Base-by-base conservation (phyloP, 2,113 vertebrate genomes). In the Symphodus melops region DNA sequence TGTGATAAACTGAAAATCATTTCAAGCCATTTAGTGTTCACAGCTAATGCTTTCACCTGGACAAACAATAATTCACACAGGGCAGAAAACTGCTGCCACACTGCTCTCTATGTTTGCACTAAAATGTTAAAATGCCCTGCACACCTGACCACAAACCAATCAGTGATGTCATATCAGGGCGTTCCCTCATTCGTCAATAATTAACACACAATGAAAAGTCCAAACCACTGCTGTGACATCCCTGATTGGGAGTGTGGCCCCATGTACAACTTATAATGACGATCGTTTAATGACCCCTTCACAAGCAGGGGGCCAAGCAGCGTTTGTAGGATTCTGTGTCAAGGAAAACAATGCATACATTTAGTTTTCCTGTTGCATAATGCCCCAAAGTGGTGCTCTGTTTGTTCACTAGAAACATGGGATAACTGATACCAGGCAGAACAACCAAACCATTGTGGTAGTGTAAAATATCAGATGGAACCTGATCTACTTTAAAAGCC, bases 401-500 rank as follows among this genome's bases (percentile, higher is more conserved):
- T 68, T 23, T 28, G 28, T 48, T 61, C 52, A 65, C 46, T 62
- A 1, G n/a, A 78, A 53, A 72, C 56, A 69, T 3, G 21, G 67
- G 76, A 11, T 53, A 13, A 41, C 68, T 68, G 70, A 72, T 17
- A 71, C n/a, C 41, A 63, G 63, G 65, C 49, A 51, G 75, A 79
- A 88, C 81, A 81, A 75, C 74, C 12, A 0, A 77, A 76, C 58
- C 67, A 87, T 81, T 85, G 82, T 83, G 74, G 55, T 44, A 25
- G 68, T 23, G 3, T 72, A 56, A 66, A 46, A 63, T 68, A 75
- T 82, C 64, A 78, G 44, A 72, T 82, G 87, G 76, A 92, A 89
- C 80, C 75, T 72, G 82, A 90, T 91, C 85, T 85, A 79, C 70
- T 75, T 69, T 65, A 72, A 74, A 68, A 82, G 73, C 60, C 60